These are phyloP conservation scores for Alviniconcha strummeri DNA, from an alignment of 2,888 invertebrate species.

Conservation along the genomic window DNA sequence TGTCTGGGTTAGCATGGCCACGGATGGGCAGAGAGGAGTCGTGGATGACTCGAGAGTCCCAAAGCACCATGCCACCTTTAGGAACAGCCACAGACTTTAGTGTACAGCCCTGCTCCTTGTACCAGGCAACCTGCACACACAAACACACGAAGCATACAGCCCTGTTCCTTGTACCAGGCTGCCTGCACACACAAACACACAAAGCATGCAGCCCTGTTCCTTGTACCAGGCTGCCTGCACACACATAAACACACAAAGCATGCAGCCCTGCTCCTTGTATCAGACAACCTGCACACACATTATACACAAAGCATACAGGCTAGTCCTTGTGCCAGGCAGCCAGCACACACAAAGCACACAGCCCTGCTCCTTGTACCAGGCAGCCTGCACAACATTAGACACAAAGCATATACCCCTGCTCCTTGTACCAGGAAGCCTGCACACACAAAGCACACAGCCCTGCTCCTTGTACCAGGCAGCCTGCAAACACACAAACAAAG, in stretches of 20 bases:
- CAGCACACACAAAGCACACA: no score
- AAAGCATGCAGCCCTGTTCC: conserved; percentile 47
- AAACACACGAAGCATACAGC: no score
- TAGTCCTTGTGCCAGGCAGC: conserved; percentile 46
- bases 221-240: conserved; percentile 44
- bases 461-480: conserved; percentile 47
- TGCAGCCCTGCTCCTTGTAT: conserved; percentile 42
- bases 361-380: conserved; percentile 48
- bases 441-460: conserved; percentile 44
- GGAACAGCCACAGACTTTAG: conserved; percentile 57
- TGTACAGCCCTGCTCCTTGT: conserved; percentile 49
- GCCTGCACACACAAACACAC: background rate
- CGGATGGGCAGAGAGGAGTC: conserved; percentile 57
- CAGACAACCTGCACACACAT: conserved; percentile 35
- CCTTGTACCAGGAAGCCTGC: no score
- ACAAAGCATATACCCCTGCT: conserved; percentile 1
- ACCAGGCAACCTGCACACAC: conserved; percentile 42
- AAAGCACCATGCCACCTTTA: conserved; percentile 65
- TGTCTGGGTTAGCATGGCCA: conserved; percentile 47
- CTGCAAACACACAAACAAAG: background rate
- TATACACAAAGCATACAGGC: conserved; percentile 41
- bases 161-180: conserved; percentile 49
- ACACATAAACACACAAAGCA: background rate
- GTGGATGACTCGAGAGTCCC: conserved; percentile 66
- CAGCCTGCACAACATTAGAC: background rate